A percentile compares a stretch with the other conserved stretches of the same genome.
These are phyloP conservation scores for Sinella curviseta DNA, from an alignment of 1,140 invertebrate genomes.

Conservation along the genomic window DNA sequence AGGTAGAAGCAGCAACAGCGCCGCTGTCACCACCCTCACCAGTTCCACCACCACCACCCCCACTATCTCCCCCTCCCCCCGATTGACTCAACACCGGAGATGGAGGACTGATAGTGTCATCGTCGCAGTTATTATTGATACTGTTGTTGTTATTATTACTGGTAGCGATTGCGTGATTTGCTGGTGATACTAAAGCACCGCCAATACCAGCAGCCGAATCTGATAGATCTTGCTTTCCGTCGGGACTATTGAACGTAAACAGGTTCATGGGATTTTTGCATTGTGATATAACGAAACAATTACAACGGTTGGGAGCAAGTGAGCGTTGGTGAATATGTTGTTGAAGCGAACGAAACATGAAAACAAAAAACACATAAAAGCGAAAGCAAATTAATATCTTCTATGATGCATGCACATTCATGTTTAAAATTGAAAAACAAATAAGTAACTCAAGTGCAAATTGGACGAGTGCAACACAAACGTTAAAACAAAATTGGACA, in stretches of 20 bases:
- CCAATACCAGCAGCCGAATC: constrained; percentile 17
- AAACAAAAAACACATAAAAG: constrained; percentile 16
- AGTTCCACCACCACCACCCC: background rate
- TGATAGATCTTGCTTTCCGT: constrained; percentile 44
- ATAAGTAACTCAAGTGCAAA: background rate
- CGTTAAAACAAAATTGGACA: too few species aligned
- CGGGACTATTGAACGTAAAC: too few species aligned
- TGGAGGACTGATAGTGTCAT: background rate
- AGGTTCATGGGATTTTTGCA: background rate
- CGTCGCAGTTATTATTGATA: constrained; percentile 21
- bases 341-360: constrained; percentile 11
- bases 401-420: background rate
- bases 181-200: constrained; percentile 4
- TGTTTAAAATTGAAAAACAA: background rate
- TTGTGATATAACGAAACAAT: background rate
- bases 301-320: too few species aligned
- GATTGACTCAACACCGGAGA: constrained; percentile 20
- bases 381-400: background rate
- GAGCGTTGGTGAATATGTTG: background rate
- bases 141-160: constrained; percentile 34
- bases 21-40: constrained; percentile 17
- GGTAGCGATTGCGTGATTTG: background rate
- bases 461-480: background rate
- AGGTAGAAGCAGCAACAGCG: constrained; percentile 53
- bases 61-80: background rate